These are phyloP conservation scores for Umimayanthus kanabou DNA, from an alignment of 92 coral and sea anemone species.

Conservation along the genomic window DNA sequence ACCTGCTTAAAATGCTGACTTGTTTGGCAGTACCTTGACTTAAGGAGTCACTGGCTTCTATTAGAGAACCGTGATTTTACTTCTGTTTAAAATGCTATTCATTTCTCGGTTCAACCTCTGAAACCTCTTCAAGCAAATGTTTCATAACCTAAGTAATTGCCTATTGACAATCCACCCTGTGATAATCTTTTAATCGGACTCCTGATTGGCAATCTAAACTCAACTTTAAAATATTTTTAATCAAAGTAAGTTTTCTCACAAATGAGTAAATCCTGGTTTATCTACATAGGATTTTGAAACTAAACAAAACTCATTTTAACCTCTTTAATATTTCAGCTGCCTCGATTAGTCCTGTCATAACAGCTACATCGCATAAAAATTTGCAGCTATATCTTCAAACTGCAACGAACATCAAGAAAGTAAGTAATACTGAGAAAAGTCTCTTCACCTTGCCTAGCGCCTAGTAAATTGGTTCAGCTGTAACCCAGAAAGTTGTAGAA, in stretches of 20 bases:
- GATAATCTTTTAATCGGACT: not conserved
- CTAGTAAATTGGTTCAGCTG: too few relatives aligned
- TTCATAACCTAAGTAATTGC: not conserved
- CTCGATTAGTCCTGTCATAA: not conserved
- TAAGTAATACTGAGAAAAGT: not conserved
- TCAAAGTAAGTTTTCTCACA: not conserved
- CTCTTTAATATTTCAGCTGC: not conserved
- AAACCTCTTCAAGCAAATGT: not conserved
- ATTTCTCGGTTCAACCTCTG: not conserved
- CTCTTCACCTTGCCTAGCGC: too few relatives aligned
- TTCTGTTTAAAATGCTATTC: not conserved
- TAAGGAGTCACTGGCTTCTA: not conserved
- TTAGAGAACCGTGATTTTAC: not conserved
- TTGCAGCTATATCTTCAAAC: not conserved
- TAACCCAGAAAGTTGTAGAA: too few relatives aligned
- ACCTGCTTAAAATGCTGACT: not conserved
- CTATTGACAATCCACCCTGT: not conserved
- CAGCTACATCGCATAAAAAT: not conserved
- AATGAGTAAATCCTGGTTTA: not conserved
- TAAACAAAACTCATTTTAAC: too few relatives aligned
- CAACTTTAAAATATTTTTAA: not conserved
- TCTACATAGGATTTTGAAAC: not conserved
- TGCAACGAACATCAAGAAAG: not conserved
- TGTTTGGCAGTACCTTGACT: not conserved
- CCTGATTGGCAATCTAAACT: not conserved